Evolutionary conservation across 1,140 invertebrate genomes (phyloP).

Genomic region (Cephus cinctus): DNA sequence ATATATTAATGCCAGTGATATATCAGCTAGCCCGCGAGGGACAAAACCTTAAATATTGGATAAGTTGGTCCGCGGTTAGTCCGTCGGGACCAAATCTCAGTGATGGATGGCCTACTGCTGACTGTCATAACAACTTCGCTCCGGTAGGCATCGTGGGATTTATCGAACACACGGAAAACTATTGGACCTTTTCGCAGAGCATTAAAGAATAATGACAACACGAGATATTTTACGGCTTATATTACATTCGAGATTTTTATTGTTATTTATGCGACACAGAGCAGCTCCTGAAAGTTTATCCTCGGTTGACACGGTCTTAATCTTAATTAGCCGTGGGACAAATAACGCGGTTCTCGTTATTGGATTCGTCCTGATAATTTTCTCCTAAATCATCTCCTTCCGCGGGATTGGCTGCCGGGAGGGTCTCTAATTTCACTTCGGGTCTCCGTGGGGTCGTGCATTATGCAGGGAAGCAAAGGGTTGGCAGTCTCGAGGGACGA

Average conservation of each 20-base stretch:
- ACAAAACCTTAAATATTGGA: constrained; percentile 59
- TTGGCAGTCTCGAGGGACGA: constrained; percentile 51
- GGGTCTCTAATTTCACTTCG: constrained; percentile 47
- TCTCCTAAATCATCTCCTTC: constrained; percentile 48
- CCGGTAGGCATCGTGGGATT: constrained; percentile 25
- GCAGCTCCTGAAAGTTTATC: too few species aligned
- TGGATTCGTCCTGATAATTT: constrained; percentile 54
- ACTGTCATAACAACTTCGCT: constrained; percentile 55
- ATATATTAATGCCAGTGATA: constrained; percentile 59
- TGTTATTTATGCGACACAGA: too few species aligned
- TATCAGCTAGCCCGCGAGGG: constrained; percentile 53
- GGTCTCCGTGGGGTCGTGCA: constrained; percentile 54
- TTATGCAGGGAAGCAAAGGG: constrained; percentile 52
- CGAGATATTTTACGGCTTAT: too few species aligned
- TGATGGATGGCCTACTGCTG: constrained; percentile 53
- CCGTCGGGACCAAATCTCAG: constrained; percentile 51
- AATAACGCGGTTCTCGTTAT: constrained; percentile 49
- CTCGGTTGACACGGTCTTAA: too few species aligned
- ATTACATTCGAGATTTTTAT: too few species aligned
- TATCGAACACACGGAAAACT: too few species aligned
- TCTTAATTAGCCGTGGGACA: constrained; percentile 49
- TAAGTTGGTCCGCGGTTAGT: constrained; percentile 49
- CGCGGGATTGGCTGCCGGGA: constrained; percentile 24
- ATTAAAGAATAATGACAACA: too few species aligned
- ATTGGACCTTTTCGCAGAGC: too few species aligned